Conservation (phyloP, 2,797 vertebrate species). For the Eospalax fontanierii region DNA sequence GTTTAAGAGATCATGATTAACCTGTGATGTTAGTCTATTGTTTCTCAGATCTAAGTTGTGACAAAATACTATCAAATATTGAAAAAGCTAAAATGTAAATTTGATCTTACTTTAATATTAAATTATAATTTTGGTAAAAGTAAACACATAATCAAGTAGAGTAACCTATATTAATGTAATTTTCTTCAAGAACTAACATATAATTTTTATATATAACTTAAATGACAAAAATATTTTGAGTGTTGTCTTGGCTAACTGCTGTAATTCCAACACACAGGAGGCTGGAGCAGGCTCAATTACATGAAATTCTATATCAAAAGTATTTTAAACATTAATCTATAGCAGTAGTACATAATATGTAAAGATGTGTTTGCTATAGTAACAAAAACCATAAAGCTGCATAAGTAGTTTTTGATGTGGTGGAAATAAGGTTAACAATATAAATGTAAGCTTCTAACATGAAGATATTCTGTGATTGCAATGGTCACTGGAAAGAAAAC, state of each 20-base stretch:
- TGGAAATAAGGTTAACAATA: constrained; percentile 6
- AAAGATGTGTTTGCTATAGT: neutral
- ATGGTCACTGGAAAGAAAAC: neutral
- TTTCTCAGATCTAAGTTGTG: neutral
- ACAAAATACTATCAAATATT: neutral
- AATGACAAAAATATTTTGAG: neutral
- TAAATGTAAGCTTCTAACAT: neutral
- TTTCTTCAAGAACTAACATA: neutral
- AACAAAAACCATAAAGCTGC: neutral
- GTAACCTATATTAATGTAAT: neutral
- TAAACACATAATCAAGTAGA: neutral
- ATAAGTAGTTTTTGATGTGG: neutral
- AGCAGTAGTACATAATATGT: neutral
- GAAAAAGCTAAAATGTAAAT: neutral
- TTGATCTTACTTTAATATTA: neutral
- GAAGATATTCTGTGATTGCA: neutral
- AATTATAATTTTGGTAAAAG: neutral
- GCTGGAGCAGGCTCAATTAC: neutral
- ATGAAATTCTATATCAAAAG: neutral
- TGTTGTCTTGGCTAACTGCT: neutral
- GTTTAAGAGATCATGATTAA: constrained; percentile 3
- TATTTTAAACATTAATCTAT: neutral
- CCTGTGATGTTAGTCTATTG: neutral
- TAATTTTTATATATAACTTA: neutral
- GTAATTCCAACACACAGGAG: neutral